Evolutionary conservation across 2,888 invertebrate genomes (phyloP).

Genomic region (Cryptus armator): DNA sequence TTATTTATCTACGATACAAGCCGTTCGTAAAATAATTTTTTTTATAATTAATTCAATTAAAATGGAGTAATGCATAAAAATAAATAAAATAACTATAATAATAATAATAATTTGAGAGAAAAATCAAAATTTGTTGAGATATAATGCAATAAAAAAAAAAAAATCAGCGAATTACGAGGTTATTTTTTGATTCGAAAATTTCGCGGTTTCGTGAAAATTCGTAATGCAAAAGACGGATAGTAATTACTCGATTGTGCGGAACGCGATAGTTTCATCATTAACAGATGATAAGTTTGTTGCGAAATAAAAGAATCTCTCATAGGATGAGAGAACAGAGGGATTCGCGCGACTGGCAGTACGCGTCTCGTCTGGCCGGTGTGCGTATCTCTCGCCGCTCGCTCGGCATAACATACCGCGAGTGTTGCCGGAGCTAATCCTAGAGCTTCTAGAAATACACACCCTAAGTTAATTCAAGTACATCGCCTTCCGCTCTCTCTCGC

Average conservation of each 20-base stretch:
- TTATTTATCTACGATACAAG: background rate
- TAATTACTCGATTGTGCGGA: background rate
- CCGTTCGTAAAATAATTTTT: background rate
- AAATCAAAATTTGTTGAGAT: no score
- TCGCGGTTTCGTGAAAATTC: no score
- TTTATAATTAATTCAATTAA: no score
- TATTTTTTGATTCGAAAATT: no score
- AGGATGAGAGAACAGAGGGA: background rate
- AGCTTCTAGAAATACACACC: slow-evolving; percentile 80
- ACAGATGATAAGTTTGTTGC: background rate
- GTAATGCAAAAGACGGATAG: no score
- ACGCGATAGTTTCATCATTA: background rate
- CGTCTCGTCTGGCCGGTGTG: slow-evolving; percentile 32
- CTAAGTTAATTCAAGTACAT: slow-evolving; percentile 82
- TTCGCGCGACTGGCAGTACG: slow-evolving; percentile 27
- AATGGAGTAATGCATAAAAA: no score
- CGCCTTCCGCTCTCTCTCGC: slow-evolving; percentile 70
- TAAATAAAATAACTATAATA: no score
- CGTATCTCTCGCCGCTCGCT: slow-evolving; percentile 61
- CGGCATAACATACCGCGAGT: slow-evolving; percentile 78
- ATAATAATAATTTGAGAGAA: no score
- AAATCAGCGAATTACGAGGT: no score
- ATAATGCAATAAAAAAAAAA: no score
- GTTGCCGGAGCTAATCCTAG: slow-evolving; percentile 81
- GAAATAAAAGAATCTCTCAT: slow-evolving; percentile 2